Evolutionary conservation across 2,797 vertebrate species (phyloP), one percentile per base, ranked within the genome.

Genomic region (Galagoides demidoff): DNA sequence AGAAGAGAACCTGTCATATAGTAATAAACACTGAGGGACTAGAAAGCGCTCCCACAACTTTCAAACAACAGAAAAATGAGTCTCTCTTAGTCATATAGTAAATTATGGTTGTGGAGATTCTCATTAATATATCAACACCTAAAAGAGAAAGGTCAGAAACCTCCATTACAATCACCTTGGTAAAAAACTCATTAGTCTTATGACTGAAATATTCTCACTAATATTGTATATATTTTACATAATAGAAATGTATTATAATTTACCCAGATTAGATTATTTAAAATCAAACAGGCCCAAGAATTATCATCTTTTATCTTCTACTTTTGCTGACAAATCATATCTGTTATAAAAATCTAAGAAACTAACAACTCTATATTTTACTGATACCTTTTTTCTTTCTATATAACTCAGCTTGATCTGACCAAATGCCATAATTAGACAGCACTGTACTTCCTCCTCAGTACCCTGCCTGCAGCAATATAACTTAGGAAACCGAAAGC

Each of bases 261-360:
- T 85, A 88, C 19, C 25, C 76, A 71, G 82, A 71, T 11, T 59
- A 8, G 34, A 71, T 92, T 87, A 89, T 64, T 95, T 82, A 79
- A 90, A 94, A 83, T 85, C 52, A 76, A 95, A 85, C 1, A 88
- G 34, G n/a, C 39, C 29, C 37, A 74, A 37, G 9, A 71, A 66
- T 0, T 89, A 49, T 59, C 66, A 52, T 57, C 66, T 82, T 64
- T 20, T 83, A 82, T 71, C 63, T 12, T 83, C 79, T 45, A 92
- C 63, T 25, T 79, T n/a, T 70, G n/a, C 34, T 79, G 25, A 88
- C 3, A 76, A 52, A 85, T 66, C 25, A 17, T 37, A 68, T 61
- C 20, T 91, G 29, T 71, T 74, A 92, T 27, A 34, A 94, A 93
- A 93, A 96, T 87, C 66, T 70, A 94, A 76, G 55, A 88, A 93